These are phyloP conservation scores for Lepeophtheirus salmonis DNA, from an alignment of 1,140 invertebrate genomes.

Conservation along the genomic window DNA sequence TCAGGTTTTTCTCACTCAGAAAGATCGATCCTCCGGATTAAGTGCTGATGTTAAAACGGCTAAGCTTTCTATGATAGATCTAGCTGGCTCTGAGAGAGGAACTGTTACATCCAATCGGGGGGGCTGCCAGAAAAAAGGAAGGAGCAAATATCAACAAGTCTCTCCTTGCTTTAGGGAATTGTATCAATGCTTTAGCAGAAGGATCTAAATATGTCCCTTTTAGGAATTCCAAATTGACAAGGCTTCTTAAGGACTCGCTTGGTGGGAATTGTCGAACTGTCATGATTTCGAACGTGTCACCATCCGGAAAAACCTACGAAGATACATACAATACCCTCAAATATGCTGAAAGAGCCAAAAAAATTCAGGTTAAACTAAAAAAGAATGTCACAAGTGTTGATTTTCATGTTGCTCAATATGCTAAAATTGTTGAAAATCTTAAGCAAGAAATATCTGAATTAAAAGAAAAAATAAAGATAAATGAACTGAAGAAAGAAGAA, in stretches of 20 bases:
- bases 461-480: conserved; percentile 12
- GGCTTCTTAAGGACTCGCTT: conserved; percentile 81
- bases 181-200: conserved; percentile 73
- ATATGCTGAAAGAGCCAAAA: conserved; percentile 67
- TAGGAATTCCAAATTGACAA: conserved; percentile 81
- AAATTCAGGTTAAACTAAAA: conserved; percentile 45
- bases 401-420: conserved; percentile 42
- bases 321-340: conserved; percentile 91
- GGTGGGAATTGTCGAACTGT: conserved; percentile 91
- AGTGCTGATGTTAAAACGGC: conserved; percentile 40
- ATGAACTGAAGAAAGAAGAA: too few species aligned
- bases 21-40: conserved; percentile 33
- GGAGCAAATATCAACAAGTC: conserved; percentile 88
- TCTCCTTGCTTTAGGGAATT: conserved; percentile 70
- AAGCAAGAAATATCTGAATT: conserved; percentile 24
- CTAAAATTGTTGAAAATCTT: conserved; percentile 43
- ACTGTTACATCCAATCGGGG: conserved; percentile 54
- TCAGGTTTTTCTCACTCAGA: conserved; percentile 34
- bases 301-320: conserved; percentile 61
- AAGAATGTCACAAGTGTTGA: conserved; percentile 44
- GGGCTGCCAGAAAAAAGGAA: conserved; percentile 59
- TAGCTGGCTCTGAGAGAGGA: conserved; percentile 79
- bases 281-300: conserved; percentile 89
- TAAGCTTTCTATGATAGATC: conserved; percentile 80
- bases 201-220: conserved; percentile 63